Evolutionary conservation across 2,888 invertebrate species (phyloP).

Genomic region (Unio delphinus): DNA sequence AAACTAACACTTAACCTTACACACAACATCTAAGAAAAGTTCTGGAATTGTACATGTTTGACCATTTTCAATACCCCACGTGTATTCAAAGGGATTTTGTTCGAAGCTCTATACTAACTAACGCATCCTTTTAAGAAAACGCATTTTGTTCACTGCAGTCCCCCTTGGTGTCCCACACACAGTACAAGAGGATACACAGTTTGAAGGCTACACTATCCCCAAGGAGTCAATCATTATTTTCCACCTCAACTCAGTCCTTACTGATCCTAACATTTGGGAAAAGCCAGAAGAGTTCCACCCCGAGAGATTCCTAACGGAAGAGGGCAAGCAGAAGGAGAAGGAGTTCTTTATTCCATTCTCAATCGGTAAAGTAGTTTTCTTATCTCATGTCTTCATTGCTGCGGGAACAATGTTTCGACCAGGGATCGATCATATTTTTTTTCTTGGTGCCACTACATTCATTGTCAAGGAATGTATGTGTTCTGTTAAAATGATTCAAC

Average conservation of each 20-base stretch:
- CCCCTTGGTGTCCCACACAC: constrained; percentile 17
- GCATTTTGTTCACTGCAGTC: neutral
- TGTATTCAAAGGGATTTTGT: too few relatives aligned
- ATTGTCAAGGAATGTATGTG: too few relatives aligned
- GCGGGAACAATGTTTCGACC: too few relatives aligned
- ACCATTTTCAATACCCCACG: too few relatives aligned
- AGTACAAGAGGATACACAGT: constrained; percentile 36
- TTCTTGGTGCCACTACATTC: too few relatives aligned
- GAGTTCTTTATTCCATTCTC: constrained; percentile 22
- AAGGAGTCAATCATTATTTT: constrained; percentile 32
- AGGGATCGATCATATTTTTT: too few relatives aligned
- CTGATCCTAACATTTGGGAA: constrained; percentile 28
- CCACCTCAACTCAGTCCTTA: constrained; percentile 31
- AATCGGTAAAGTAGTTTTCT: constrained; percentile 11
- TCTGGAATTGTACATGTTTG: too few relatives aligned
- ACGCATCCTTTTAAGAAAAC: too few relatives aligned
- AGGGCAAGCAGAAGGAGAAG: constrained; percentile 6
- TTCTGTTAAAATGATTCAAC: too few relatives aligned
- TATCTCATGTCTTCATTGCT: neutral
- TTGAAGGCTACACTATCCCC: constrained; percentile 56
- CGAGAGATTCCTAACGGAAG: constrained; percentile 34
- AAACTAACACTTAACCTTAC: too few relatives aligned
- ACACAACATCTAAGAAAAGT: too few relatives aligned
- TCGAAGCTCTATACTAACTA: too few relatives aligned
- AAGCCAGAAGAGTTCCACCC: constrained; percentile 42